These are phyloP conservation scores for Habrosyne pyritoides DNA, from an alignment of 2,888 invertebrate species.

Conservation along the genomic window DNA sequence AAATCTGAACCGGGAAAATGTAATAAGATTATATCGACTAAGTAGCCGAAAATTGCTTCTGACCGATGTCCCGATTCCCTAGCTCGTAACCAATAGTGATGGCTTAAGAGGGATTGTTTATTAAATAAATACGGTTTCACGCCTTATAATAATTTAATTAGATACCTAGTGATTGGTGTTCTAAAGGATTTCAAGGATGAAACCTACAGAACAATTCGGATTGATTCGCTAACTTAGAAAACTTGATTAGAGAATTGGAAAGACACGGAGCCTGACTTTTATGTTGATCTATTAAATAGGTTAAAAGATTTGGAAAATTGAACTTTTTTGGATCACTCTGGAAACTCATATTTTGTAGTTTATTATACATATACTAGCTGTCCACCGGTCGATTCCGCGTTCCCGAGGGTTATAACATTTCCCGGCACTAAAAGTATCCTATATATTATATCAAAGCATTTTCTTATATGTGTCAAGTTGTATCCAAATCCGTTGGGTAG, in stretches of 20 bases:
- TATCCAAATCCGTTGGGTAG: too few species aligned
- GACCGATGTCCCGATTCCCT: conserved; percentile 39
- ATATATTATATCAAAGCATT: too few species aligned
- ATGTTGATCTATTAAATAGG: too few species aligned
- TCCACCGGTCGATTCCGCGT: too few species aligned
- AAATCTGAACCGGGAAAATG: conserved; percentile 38
- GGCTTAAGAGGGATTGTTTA: conserved; percentile 29
- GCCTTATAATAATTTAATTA: not conserved
- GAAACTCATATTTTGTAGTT: not conserved
- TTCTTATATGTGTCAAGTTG: too few species aligned
- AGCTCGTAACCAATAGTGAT: conserved; percentile 37
- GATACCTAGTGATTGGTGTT: not conserved
- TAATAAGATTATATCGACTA: conserved; percentile 52
- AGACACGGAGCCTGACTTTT: too few species aligned
- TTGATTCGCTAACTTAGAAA: too few species aligned
- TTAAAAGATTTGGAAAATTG: too few species aligned
- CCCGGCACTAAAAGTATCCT: too few species aligned
- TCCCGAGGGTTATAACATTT: too few species aligned
- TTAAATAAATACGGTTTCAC: conserved; percentile 15
- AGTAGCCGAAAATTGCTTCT: conserved; percentile 44
- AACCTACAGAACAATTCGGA: not conserved
- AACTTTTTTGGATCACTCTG: not conserved
- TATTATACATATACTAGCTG: too few species aligned
- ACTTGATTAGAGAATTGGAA: too few species aligned
- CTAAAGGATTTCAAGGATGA: not conserved